Evolutionary conservation across 2,797 vertebrate genomes (phyloP).

Genomic region (Sebastes alutus): DNA sequence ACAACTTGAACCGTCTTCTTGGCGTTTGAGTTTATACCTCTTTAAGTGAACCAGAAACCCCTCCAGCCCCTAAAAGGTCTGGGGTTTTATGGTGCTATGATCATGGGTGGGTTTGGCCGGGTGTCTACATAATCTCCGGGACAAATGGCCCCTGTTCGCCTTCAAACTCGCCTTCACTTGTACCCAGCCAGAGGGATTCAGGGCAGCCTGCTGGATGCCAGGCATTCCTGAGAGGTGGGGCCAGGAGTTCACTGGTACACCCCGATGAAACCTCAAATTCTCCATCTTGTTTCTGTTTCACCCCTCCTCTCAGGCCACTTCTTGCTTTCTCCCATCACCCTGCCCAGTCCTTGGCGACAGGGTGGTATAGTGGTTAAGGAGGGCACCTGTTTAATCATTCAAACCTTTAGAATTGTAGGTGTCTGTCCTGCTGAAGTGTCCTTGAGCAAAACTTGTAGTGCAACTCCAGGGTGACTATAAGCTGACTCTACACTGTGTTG

Average conservation of each 20-base stretch:
- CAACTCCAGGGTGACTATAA: background rate
- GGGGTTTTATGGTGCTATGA: constrained; percentile 25
- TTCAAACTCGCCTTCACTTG: constrained; percentile 17
- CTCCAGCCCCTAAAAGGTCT: background rate
- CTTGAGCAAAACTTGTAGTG: background rate
- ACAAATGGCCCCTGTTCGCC: constrained; percentile 21
- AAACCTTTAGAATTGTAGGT: background rate
- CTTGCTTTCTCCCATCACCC: background rate
- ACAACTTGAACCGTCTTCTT: background rate
- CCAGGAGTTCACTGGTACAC: constrained; percentile 46
- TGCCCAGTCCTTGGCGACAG: background rate
- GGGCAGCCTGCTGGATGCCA: constrained; percentile 62
- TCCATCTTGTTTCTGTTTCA: background rate
- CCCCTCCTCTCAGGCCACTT: background rate
- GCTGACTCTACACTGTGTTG: background rate
- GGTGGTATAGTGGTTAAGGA: background rate
- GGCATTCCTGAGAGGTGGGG: constrained; percentile 69
- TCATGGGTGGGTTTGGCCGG: background rate
- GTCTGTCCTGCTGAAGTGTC: background rate
- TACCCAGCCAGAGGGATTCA: constrained; percentile 34
- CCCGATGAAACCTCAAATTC: constrained; percentile 23
- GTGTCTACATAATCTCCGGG: constrained; percentile 28
- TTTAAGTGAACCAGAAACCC: background rate
- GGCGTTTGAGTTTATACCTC: background rate
- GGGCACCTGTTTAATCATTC: constrained; percentile 10